These are phyloP conservation scores for Clarias laeviceps DNA, from an alignment of 2,797 vertebrate species.

Conservation along the genomic window DNA sequence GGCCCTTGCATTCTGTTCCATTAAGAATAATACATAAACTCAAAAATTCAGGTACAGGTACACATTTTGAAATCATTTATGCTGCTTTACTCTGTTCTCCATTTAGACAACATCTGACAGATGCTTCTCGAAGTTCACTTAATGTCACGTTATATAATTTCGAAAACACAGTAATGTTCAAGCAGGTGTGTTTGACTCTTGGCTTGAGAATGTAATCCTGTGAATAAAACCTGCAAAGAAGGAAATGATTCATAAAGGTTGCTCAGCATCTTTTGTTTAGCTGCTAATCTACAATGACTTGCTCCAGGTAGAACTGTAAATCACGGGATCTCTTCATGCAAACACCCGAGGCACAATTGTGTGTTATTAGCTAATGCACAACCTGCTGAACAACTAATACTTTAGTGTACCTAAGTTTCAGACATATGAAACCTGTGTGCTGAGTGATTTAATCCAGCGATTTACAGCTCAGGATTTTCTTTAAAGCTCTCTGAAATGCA, in stretches of 20 bases:
- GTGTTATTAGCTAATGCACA: constrained; percentile 21
- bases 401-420: constrained; percentile 15
- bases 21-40: background rate
- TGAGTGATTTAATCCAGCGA: background rate
- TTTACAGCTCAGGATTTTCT: background rate
- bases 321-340: background rate
- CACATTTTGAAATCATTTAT: background rate
- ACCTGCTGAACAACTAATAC: constrained; percentile 22
- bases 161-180: background rate
- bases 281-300: background rate
- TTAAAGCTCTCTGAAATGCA: constrained; percentile 13
- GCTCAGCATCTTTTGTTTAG: constrained; percentile 16
- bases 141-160: background rate
- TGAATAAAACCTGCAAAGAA: background rate
- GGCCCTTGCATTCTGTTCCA: background rate
- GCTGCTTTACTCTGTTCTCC: background rate
- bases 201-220: background rate
- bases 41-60: background rate
- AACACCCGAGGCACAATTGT: constrained; percentile 11
- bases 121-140: background rate
- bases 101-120: background rate
- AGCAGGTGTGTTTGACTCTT: background rate
- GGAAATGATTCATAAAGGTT: constrained; percentile 12
- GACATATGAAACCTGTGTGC: background rate
- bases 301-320: constrained; percentile 4